Evolutionary conservation across 2,113 vertebrate genomes (phyloP).

Genomic region (Percopsis transmontana): DNA sequence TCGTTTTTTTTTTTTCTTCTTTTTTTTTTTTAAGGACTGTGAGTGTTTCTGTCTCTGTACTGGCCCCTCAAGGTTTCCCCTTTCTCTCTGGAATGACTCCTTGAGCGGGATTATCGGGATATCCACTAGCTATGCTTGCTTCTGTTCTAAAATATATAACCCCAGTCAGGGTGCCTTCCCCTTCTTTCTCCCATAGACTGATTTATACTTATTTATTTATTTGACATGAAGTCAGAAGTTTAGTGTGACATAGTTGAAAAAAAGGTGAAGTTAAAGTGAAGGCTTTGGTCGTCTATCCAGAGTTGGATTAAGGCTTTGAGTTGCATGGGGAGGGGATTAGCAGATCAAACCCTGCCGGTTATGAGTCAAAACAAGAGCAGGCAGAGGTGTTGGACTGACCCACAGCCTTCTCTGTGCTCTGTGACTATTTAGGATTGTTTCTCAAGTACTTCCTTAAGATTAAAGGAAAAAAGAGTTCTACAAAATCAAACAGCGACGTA

Average conservation of each 20-base stretch:
- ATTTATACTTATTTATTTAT: slow-evolving; percentile 12
- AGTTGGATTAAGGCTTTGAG: not conserved
- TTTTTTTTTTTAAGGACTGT: slow-evolving; percentile 69
- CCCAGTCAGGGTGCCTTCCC: slow-evolving; percentile 52
- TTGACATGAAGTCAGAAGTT: slow-evolving; percentile 57
- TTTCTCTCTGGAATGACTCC: slow-evolving; percentile 66
- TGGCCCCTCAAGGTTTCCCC: slow-evolving; percentile 76
- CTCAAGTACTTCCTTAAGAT: slow-evolving; percentile 45
- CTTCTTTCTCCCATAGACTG: slow-evolving; percentile 43
- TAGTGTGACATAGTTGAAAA: slow-evolving; percentile 48
- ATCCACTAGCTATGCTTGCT: slow-evolving; percentile 65
- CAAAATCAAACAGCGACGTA: no score
- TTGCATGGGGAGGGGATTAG: not conserved
- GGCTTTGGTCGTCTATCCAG: slow-evolving; percentile 25
- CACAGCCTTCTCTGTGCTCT: slow-evolving; percentile 50
- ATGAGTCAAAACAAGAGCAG: slow-evolving; percentile 62
- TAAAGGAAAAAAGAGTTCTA: not conserved
- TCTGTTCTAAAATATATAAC: slow-evolving; percentile 68
- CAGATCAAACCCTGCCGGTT: slow-evolving; percentile 56
- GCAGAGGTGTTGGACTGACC: slow-evolving; percentile 59
- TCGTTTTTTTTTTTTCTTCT: slow-evolving; percentile 35
- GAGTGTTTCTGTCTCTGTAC: slow-evolving; percentile 71
- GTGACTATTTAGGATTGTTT: slow-evolving; percentile 47
- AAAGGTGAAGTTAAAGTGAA: slow-evolving; percentile 15
- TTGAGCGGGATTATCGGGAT: slow-evolving; percentile 66